These are phyloP conservation scores for Brachionus koreanus DNA, from an alignment of 1,140 invertebrate genomes.

Conservation along the genomic window DNA sequence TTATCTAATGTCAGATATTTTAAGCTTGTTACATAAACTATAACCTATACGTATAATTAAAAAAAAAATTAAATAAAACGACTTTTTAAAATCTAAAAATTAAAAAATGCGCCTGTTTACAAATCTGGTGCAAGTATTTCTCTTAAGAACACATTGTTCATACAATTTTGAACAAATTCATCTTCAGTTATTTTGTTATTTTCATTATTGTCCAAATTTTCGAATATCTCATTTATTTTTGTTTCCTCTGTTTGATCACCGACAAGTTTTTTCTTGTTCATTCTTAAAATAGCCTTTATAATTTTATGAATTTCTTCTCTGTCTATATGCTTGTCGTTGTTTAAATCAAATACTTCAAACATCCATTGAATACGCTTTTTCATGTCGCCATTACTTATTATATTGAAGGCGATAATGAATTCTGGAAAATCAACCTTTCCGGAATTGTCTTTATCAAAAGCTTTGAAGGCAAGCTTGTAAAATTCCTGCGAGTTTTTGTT, in stretches of 20 bases:
- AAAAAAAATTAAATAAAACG: background rate
- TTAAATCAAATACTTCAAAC: constrained; percentile 40
- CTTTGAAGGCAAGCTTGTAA: background rate
- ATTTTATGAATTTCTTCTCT: constrained; percentile 28
- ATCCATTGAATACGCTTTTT: constrained; percentile 10
- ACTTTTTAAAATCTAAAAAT: background rate
- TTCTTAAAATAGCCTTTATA: constrained; percentile 17
- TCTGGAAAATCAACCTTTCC: constrained; percentile 35
- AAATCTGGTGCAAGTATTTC: background rate
- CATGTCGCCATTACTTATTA: constrained; percentile 31
- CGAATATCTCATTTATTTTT: constrained; percentile 27
- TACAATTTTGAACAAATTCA: constrained; percentile 42
- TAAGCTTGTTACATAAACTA: too few relatives aligned
- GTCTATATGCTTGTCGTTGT: constrained; percentile 2
- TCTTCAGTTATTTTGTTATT: constrained; percentile 16
- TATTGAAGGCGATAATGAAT: constrained; percentile 24
- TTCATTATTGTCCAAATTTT: constrained; percentile 29
- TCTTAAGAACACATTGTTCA: constrained; percentile 18
- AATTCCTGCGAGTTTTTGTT: background rate
- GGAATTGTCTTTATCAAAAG: constrained; percentile 35
- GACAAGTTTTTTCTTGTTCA: constrained; percentile 18
- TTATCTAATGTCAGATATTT: too few relatives aligned
- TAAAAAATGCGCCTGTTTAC: background rate
- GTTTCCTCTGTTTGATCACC: constrained; percentile 11
- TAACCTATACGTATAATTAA: background rate